Percentiles rank a stretch among this genome's conserved stretches.
These are phyloP conservation scores for Drosophila parabipectinata DNA, from an alignment of 1,140 invertebrate species.

Conservation along the genomic window DNA sequence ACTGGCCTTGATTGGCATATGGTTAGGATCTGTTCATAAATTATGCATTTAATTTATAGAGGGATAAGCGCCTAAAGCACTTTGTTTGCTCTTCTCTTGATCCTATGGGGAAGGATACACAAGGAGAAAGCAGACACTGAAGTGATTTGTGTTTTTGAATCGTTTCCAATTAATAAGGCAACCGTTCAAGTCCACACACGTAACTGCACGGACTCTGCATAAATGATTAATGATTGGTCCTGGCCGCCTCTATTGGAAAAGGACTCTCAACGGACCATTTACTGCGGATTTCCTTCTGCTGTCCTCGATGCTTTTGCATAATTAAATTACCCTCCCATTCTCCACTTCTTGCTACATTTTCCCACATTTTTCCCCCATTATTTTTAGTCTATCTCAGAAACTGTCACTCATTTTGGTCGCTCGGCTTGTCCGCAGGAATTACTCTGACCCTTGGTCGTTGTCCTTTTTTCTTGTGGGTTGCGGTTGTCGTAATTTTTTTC, in stretches of 20 bases:
- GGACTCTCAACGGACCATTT: conserved; percentile 35
- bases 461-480: conserved; percentile 11
- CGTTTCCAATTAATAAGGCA: conserved; percentile 58
- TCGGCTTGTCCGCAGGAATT: conserved; percentile 30
- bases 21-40: conserved; percentile 44
- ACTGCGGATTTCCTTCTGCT: conserved; percentile 15
- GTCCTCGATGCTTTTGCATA: conserved; percentile 47
- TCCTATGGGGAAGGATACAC: too few species aligned
- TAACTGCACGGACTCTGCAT: conserved; percentile 33
- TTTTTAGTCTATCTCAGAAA: conserved; percentile 15
- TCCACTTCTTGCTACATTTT: neutral
- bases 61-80: conserved; percentile 24
- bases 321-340: conserved; percentile 46
- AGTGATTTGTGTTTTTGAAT: conserved; percentile 42
- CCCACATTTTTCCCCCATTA: conserved; percentile 10
- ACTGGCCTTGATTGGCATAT: conserved; percentile 40
- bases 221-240: conserved; percentile 63
- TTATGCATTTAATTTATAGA: conserved; percentile 40
- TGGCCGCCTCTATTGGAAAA: conserved; percentile 28
- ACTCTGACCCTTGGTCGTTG: conserved; percentile 8
- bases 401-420: conserved; percentile 34
- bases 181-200: conserved; percentile 11
- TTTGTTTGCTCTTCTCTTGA: too few species aligned
- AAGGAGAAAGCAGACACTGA: too few species aligned
- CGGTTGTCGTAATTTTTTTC: conserved; percentile 1